phyloP scores from a whole-genome alignment of 2,888 invertebrate genomes.

The Cyrtodaria siliqua region DNA sequence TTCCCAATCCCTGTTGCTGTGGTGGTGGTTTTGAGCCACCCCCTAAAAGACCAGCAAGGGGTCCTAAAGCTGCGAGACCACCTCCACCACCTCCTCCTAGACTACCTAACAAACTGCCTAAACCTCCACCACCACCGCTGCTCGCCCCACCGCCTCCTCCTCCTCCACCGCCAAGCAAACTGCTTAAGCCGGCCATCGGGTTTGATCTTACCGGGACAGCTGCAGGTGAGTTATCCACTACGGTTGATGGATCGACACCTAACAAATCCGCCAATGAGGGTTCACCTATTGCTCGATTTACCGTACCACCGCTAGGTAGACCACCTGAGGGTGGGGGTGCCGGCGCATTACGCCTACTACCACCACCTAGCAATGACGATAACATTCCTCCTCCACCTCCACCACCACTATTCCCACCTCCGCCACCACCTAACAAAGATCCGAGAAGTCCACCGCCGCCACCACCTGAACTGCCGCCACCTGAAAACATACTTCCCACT shows the following conservation, averaged over 20 bases:
- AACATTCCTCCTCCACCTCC: slow-evolving; percentile 13
- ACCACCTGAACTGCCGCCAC: slow-evolving; percentile 20
- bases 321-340: slow-evolving; percentile 43
- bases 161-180: slow-evolving; percentile 33
- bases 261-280: slow-evolving; percentile 57
- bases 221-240: slow-evolving; percentile 25
- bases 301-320: slow-evolving; percentile 20
- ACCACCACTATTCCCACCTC: slow-evolving; percentile 2
- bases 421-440: slow-evolving; percentile 10
- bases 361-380: background rate
- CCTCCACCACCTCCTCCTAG: background rate
- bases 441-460: slow-evolving; percentile 24
- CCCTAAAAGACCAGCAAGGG: slow-evolving; percentile 10
- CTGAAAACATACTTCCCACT: slow-evolving; percentile 18
- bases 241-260: slow-evolving; percentile 61
- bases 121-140: slow-evolving; percentile 21
- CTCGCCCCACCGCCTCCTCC: slow-evolving; percentile 27
- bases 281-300: slow-evolving; percentile 14
- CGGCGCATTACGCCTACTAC: slow-evolving; percentile 6
- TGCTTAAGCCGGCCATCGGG: slow-evolving; percentile 27
- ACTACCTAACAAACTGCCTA: background rate
- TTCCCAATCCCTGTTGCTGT: slow-evolving; percentile 2
- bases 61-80: background rate
- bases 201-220: slow-evolving; percentile 38
- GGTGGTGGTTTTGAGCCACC: slow-evolving; percentile 3